Evolutionary conservation across 1,140 invertebrate genomes (phyloP).

Genomic region (Bombus haemorrhoidalis): DNA sequence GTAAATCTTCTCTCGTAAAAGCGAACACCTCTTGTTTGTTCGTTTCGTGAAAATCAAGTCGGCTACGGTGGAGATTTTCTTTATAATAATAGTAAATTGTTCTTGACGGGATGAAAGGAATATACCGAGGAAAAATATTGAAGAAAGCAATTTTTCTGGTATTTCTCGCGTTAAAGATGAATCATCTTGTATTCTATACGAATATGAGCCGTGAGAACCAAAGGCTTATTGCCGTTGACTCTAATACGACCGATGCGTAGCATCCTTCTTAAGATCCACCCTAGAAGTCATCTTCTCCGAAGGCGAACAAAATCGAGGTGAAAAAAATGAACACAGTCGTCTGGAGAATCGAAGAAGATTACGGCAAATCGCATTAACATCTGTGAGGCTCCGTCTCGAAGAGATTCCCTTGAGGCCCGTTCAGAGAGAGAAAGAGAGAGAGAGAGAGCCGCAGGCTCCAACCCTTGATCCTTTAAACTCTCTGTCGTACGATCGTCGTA

Average conservation of each 20-base stretch:
- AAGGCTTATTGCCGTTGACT: not conserved
- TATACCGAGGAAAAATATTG: not conserved
- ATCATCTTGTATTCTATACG: not conserved
- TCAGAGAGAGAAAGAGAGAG: not conserved
- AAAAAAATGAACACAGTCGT: not conserved
- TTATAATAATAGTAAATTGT: too few species aligned
- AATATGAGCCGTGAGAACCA: not conserved
- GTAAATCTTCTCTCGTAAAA: not conserved
- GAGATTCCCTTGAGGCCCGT: not conserved
- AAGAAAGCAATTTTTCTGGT: not conserved
- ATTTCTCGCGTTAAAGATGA: not conserved
- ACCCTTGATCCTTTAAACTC: slow-evolving; percentile 44
- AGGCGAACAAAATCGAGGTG: not conserved
- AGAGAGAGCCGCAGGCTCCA: not conserved
- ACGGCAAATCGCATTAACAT: slow-evolving; percentile 45
- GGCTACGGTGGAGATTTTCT: too few species aligned
- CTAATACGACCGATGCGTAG: not conserved
- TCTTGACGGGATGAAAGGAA: too few species aligned
- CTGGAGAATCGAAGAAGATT: slow-evolving; percentile 37
- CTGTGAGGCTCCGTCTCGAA: slow-evolving; percentile 3
- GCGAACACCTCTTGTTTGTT: not conserved
- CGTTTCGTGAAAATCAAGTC: not conserved
- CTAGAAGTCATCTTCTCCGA: not conserved
- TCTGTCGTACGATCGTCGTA: slow-evolving; percentile 18
- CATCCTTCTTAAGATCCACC: not conserved